Evolutionary conservation across 1,140 invertebrate species (phyloP), one percentile per base, ranked within the genome.

Genomic region (Listronotus oregonensis): DNA sequence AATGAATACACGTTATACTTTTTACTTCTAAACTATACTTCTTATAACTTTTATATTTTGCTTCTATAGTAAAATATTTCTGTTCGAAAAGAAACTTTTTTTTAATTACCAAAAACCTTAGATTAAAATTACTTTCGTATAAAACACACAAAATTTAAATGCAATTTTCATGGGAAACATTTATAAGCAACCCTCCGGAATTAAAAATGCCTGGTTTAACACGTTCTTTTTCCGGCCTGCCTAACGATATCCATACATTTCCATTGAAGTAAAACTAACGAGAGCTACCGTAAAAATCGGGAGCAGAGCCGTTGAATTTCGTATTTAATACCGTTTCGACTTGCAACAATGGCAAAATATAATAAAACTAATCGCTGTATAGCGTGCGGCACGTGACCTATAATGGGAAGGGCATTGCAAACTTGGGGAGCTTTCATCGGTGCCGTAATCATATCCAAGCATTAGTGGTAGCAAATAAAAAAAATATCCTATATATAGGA

Each of bases 321-420:
- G 54, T 56, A 54, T 60, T 66, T 61, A 62, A 21, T 59, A 55
- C 52, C 65, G 49, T 62, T 54, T 37, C 44, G 32, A 50, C 39
- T 47, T 65, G 67, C 49, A 44, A 65, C 68, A 67, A 67, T 56
- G 57, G 37, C 37, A 63, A 62, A 67, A 61, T 64, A 63, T 64
- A 70, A 70, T 67, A 64, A 67, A 70, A 67, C 64, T 70, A 67
- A 70, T 70, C 65, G 58, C 40, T 54, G 65, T 56, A 67, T 70
- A 47, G 68, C 68, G 68, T 70, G 65, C 61, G 65, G 49, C 68
- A 64, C 68, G 68, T 70, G 68, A 55, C 68, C 59, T 31, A 50
- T 50, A 15, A 32, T 17, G n/a, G 43, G 21, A 32, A 31, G 58
- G 18, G 21, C 47, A 14, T 32, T 42, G 12, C 21, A 46, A 51